Base-by-base conservation (phyloP, 2,113 vertebrate genomes). In the Mesitornis unicolor region DNA sequence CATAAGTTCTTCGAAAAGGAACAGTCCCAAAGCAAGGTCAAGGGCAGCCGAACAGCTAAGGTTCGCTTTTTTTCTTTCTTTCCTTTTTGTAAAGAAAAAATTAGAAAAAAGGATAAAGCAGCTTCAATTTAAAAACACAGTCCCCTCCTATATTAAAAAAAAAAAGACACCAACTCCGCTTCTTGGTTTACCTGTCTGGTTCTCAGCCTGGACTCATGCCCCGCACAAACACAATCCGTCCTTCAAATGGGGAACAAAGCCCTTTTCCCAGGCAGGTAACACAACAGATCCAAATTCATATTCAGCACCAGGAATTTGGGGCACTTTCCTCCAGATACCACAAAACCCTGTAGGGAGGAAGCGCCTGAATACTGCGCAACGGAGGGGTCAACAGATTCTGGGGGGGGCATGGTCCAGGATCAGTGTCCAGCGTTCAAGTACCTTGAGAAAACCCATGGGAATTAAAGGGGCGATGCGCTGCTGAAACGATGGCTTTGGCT, bases 31-130 rank as follows among this genome's bases (percentile, higher is more conserved):
- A 96, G 88, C 47, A 51, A 95, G 90, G 42, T 89, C 83, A 88
- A 89, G 85, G 67, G 68, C 35, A 89, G 77, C 45, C 48, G 56
- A 89, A 60, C 40, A 77, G 86, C 94, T 61, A 74, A 81, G 61
- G 75, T 84, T 40, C 80, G 84, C 22, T 13, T 7, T 26, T 48
- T 38, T 89, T 90, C 24, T 67, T n/a, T 40, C 31, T 87, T 84
- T 13, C 40, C 75, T 38, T 38, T 53, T 93, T 88, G 77, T 91
- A 96, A 94, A 91, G 94, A 97, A 63, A 97, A 97, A 98, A 98
- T 97, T 54, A 96, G 96, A n/a, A n/a, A n/a, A 89, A 95, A 94
- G 47, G 56, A 95, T 64, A 95, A 84, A 98, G 96, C 97, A 98
- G 95, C 96, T 97, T 98, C 84, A 59, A 93, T 75, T 71, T 86